phyloP scores from a whole-genome alignment of 2,888 invertebrate species.

The Tigriopus californicus region DNA sequence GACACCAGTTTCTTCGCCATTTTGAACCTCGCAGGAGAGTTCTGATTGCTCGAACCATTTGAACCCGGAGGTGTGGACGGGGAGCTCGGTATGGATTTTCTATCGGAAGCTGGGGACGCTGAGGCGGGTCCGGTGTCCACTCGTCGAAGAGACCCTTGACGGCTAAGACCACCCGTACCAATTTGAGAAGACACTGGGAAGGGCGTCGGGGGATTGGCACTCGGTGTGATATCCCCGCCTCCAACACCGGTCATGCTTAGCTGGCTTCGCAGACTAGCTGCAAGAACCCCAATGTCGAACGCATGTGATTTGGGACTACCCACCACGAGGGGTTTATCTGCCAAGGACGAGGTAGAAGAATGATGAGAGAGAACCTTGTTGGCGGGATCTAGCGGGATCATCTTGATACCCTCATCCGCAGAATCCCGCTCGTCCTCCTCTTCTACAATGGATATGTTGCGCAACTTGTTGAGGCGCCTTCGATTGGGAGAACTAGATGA shows the following conservation, averaged over 20 bases:
- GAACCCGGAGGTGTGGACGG: slow-evolving; percentile 2
- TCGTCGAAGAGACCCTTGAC: slow-evolving; percentile 12
- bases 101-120: not conserved
- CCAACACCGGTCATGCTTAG: slow-evolving; percentile 19
- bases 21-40: slow-evolving; percentile 4
- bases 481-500: too few relatives aligned
- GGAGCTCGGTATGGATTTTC: slow-evolving; percentile 4
- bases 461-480: not conserved
- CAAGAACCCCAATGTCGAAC: not conserved
- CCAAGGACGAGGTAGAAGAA: not conserved
- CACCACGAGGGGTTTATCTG: not conserved
- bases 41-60: slow-evolving; percentile 1
- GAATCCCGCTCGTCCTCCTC: slow-evolving; percentile 20
- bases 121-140: not conserved
- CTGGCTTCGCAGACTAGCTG: slow-evolving; percentile 17
- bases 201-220: slow-evolving; percentile 21
- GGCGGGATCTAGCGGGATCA: not conserved
- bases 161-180: slow-evolving; percentile 17
- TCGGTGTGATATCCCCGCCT: slow-evolving; percentile 21
- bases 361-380: not conserved
- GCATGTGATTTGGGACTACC: not conserved
- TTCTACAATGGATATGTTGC: slow-evolving; percentile 18
- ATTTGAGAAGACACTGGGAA: slow-evolving; percentile 21
- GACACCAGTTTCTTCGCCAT: slow-evolving; percentile 31
- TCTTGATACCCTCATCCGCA: slow-evolving; percentile 2